Base-by-base conservation (phyloP, 2,888 invertebrate genomes). In the Melanostoma mellinum region DNA sequence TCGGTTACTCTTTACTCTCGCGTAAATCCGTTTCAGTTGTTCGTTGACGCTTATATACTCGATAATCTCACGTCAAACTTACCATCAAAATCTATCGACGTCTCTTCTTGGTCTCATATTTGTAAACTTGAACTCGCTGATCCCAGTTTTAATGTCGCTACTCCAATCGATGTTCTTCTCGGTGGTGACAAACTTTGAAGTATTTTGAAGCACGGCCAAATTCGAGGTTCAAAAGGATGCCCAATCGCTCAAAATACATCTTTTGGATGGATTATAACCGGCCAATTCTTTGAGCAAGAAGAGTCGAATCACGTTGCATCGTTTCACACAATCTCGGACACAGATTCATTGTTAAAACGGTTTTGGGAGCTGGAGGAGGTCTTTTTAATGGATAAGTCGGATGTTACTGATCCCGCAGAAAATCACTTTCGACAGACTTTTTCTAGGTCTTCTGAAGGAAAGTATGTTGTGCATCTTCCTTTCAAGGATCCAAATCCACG, bases 391-490 rank as follows among this genome's bases (percentile, higher is more conserved):
- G 38, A 36, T 30, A 5, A 6, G 6, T 35, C 33, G 10, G 35
- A 50, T 4, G n/a, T 53, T 9, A 65, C 46, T 8, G 75, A 80
- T 52, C 35, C 58, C 20, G 60, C 82, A 30, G 73, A 81, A 65
- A 30, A 48, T 0, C 50, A 65, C 40, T 73, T 73, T 44, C 52
- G 36, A n/a, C 6, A 6, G n/a, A 79, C 73, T 5, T 61, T 67
- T 40, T 61, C 46, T 20, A 60, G 74, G n/a, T 32, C 68, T 20
- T 38, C 53, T 2, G 76, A 82, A 50, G 82, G 76, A 20, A 72
- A 65, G 40, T 74, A 74, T 48, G 42, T 78, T 33, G 73, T 78
- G 2, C 20, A 38, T 9, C 46, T 78, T 6, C 71, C 71, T 2
- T 78, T 84, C 53, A 74, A 71, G 40, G 6, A 6, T 35, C 50